phyloP scores from a whole-genome alignment of 2,888 invertebrate genomes.

The Isoperla grammatica region DNA sequence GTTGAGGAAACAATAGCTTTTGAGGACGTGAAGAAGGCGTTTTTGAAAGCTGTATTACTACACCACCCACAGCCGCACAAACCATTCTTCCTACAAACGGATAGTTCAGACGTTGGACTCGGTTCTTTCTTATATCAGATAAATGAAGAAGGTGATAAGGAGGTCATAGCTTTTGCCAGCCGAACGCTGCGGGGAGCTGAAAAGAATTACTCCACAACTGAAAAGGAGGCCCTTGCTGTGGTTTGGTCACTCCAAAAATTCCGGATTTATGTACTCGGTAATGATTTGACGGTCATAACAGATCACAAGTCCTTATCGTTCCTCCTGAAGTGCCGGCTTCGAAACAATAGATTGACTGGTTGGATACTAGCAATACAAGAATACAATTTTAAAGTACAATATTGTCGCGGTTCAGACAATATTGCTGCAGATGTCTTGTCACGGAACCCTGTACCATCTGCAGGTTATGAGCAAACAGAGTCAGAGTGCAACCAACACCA shows the following conservation, averaged over 20 bases:
- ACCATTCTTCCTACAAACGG: not conserved
- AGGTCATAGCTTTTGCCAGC: conserved; percentile 27
- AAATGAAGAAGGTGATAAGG: conserved; percentile 15
- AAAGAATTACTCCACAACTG: conserved; percentile 22
- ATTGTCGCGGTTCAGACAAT: not conserved
- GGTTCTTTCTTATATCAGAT: conserved; percentile 26
- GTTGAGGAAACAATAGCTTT: not conserved
- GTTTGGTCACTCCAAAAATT: conserved; percentile 28
- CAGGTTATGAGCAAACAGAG: too few species aligned
- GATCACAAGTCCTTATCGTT: conserved; percentile 29
- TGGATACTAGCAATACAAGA: not conserved
- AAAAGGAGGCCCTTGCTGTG: conserved; percentile 29
- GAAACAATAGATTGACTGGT: not conserved
- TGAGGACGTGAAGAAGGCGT: not conserved
- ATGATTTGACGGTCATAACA: conserved; percentile 28
- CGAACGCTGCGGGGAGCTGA: conserved; percentile 24
- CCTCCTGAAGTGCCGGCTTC: not conserved
- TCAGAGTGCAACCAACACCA: too few species aligned
- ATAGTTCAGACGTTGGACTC: conserved; percentile 23
- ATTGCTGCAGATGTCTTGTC: not conserved
- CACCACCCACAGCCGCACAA: too few species aligned
- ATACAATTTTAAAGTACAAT: not conserved
- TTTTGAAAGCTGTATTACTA: not conserved
- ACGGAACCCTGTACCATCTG: not conserved
- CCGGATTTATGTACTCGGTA: conserved; percentile 26